phyloP scores from a whole-genome alignment of 2,888 invertebrate species.

The Cotesia congregata region DNA sequence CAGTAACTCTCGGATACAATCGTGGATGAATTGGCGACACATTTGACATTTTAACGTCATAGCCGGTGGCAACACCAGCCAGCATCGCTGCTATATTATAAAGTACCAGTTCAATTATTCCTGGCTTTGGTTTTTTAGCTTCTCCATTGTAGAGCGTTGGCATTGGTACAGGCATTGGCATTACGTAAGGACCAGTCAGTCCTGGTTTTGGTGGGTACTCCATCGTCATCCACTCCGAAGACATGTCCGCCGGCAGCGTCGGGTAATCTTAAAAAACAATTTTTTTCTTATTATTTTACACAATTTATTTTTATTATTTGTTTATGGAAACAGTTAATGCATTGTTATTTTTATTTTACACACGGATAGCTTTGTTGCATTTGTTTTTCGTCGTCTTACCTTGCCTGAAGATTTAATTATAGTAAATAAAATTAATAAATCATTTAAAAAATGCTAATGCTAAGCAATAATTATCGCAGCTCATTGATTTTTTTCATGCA shows the following conservation, averaged over 20 bases:
- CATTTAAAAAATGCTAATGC: not conserved
- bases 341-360: not conserved
- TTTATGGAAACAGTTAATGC: constrained; percentile 35
- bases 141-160: constrained; percentile 86
- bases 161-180: constrained; percentile 79
- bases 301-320: constrained; percentile 1
- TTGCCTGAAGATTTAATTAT: constrained; percentile 14
- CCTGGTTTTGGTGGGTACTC: constrained; percentile 65
- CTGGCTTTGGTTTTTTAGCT: constrained; percentile 78
- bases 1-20: constrained; percentile 74
- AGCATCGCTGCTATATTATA: constrained; percentile 94
- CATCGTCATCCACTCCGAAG: constrained; percentile 61
- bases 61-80: constrained; percentile 92
- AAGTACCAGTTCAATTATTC: constrained; percentile 83
- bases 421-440: not conserved
- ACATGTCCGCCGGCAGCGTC: constrained; percentile 59
- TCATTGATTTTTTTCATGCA: constrained; percentile 8
- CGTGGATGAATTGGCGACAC: constrained; percentile 87
- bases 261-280: constrained; percentile 64
- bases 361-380: not conserved
- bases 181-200: constrained; percentile 64
- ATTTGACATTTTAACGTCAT: constrained; percentile 91
- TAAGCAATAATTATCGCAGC: not conserved
- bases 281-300: constrained; percentile 18
- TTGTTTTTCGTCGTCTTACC: constrained; percentile 36